phyloP scores from a whole-genome alignment of 2,797 vertebrate species.

The Borostomias antarcticus region DNA sequence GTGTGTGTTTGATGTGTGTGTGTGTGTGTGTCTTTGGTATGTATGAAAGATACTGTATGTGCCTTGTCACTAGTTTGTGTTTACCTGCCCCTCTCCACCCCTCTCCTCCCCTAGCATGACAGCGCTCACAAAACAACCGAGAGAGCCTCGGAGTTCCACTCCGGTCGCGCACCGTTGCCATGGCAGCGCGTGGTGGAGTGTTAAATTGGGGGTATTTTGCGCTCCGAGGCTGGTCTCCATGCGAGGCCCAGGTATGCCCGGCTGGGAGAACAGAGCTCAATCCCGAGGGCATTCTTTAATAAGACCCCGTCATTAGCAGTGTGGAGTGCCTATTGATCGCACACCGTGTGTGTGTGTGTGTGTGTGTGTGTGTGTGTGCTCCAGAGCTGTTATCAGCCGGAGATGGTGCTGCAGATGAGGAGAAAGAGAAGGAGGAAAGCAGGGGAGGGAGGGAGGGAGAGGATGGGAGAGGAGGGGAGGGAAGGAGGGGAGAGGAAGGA shows the following conservation, averaged over 20 bases:
- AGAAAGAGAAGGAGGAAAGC: conserved; percentile 27
- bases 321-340: conserved; percentile 68
- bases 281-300: conserved; percentile 68
- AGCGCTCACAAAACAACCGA: conserved; percentile 24
- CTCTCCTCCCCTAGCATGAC: conserved; percentile 13
- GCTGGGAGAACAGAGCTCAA: conserved; percentile 51
- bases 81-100: neutral
- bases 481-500: conserved; percentile 25
- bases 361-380: conserved; percentile 24
- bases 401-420: conserved; percentile 54
- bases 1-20: no score
- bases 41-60: neutral
- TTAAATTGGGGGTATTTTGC: conserved; percentile 61
- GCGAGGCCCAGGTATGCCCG: conserved; percentile 47
- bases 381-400: conserved; percentile 60
- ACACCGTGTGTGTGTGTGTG: conserved; percentile 21
- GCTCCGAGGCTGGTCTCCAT: conserved; percentile 65
- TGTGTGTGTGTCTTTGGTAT: no score
- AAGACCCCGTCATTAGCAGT: conserved; percentile 65
- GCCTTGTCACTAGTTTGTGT: neutral
- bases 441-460: conserved; percentile 25
- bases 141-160: conserved; percentile 26
- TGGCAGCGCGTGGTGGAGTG: conserved; percentile 42
- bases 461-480: conserved; percentile 24
- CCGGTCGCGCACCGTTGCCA: conserved; percentile 58